Conservation (phyloP, 1,140 invertebrate species). For the Ectropis grisescens region DNA sequence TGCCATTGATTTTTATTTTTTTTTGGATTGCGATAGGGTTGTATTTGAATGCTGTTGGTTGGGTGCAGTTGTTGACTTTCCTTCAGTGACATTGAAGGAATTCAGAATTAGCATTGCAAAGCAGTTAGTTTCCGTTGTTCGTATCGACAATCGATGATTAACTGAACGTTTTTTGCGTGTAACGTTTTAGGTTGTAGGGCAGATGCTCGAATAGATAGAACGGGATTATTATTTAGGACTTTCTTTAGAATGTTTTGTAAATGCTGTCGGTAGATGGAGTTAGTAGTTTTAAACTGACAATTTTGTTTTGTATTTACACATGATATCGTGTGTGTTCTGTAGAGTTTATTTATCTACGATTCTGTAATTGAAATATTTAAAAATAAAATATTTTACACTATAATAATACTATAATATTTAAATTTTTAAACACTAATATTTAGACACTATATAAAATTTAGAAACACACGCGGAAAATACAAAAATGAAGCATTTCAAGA, state of each 20-base stretch:
- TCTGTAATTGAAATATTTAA: too few species aligned
- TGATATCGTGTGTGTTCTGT: too few species aligned
- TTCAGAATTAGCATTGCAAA: conserved; percentile 46
- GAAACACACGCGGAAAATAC: too few species aligned
- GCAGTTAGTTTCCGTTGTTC: conserved; percentile 28
- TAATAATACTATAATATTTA: too few species aligned
- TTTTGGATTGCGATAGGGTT: too few species aligned
- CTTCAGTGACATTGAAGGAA: conserved; percentile 38
- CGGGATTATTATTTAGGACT: background rate
- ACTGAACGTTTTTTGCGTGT: conserved; percentile 30
- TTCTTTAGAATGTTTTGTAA: background rate
- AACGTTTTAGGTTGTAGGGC: conserved; percentile 5
- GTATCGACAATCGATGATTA: conserved; percentile 47
- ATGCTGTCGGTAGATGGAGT: conserved; percentile 20
- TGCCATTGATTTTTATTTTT: background rate
- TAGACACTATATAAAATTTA: too few species aligned
- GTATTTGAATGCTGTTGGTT: too few species aligned
- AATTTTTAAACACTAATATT: too few species aligned
- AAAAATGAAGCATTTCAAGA: too few species aligned
- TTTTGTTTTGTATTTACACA: too few species aligned
- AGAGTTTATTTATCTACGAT: too few species aligned
- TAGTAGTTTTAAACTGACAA: conserved; percentile 2
- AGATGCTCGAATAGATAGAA: background rate
- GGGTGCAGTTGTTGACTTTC: background rate
- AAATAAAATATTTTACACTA: too few species aligned